phyloP scores from a whole-genome alignment of 2,797 vertebrate species.

The Psittacula echo region DNA sequence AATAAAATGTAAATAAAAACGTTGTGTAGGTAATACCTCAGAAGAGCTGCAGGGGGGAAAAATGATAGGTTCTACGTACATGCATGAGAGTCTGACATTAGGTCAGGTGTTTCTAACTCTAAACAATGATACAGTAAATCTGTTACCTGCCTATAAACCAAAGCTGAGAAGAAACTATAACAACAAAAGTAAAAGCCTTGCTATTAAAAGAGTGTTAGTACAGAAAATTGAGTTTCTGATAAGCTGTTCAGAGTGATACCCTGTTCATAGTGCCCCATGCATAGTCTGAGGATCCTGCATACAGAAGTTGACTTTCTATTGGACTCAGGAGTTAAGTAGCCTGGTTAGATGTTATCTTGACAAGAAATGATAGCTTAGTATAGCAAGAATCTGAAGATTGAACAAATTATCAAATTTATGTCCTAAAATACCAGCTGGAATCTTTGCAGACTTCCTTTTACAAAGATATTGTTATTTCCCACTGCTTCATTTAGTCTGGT shows the following conservation, averaged over 20 bases:
- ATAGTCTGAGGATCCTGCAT: rapidly evolving
- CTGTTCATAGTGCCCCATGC: rapidly evolving
- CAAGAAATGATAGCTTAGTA: background rate
- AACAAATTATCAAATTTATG: background rate
- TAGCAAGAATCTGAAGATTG: background rate
- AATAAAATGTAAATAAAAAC: background rate
- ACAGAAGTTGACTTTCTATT: background rate
- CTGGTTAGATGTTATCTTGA: background rate
- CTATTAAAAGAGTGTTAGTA: background rate
- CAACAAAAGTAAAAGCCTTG: background rate
- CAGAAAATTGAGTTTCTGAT: background rate
- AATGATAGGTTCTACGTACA: background rate
- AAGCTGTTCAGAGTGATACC: background rate
- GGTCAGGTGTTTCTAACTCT: background rate
- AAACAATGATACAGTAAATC: background rate
- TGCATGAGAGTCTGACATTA: background rate
- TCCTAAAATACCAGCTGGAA: background rate
- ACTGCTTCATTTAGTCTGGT: background rate
- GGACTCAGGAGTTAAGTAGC: background rate
- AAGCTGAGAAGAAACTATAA: background rate
- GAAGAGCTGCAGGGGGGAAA: background rate
- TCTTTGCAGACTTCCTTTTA: background rate
- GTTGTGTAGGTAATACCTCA: rapidly evolving
- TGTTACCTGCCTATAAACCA: background rate
- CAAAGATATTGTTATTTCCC: background rate